A percentile compares a stretch with the other conserved stretches of the same genome.
These are phyloP conservation scores for Lepilemur ruficaudatus DNA, from an alignment of 2,797 vertebrate species.

Conservation along the genomic window DNA sequence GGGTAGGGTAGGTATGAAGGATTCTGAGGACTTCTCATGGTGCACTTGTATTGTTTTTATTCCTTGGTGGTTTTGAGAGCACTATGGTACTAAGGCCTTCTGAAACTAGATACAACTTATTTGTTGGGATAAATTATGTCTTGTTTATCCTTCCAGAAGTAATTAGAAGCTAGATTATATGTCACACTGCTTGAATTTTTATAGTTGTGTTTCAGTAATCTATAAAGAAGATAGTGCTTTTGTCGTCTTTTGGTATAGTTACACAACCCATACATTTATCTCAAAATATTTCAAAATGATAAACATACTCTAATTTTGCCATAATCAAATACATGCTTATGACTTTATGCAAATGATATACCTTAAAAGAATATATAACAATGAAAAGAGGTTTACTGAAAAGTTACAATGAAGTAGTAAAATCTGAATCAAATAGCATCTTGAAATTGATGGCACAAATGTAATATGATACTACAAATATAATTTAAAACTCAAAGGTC, in stretches of 20 bases:
- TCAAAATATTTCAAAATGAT: not conserved
- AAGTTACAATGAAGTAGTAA: not conserved
- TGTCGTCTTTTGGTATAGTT: not conserved
- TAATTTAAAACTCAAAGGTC: not conserved
- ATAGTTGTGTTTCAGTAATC: constrained; percentile 28
- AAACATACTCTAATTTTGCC: not conserved
- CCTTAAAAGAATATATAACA: constrained; percentile 21
- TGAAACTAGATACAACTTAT: not conserved
- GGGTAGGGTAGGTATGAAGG: not conserved
- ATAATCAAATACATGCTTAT: not conserved
- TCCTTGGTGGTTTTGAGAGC: not conserved
- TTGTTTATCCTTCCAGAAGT: constrained; percentile 8
- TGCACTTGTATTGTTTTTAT: not conserved
- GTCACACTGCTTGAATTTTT: not conserved
- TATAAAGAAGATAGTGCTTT: not conserved
- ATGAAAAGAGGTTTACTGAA: constrained; percentile 31
- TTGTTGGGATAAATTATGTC: not conserved
- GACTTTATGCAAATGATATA: constrained; percentile 25
- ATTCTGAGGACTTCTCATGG: not conserved
- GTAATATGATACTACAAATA: not conserved
- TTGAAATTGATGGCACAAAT: constrained; percentile 27
- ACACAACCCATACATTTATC: not conserved
- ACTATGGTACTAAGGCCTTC: not conserved
- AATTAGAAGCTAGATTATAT: not conserved
- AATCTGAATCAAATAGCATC: not conserved